Conservation (phyloP, 1,140 invertebrate genomes). For the Varroa destructor region DNA sequence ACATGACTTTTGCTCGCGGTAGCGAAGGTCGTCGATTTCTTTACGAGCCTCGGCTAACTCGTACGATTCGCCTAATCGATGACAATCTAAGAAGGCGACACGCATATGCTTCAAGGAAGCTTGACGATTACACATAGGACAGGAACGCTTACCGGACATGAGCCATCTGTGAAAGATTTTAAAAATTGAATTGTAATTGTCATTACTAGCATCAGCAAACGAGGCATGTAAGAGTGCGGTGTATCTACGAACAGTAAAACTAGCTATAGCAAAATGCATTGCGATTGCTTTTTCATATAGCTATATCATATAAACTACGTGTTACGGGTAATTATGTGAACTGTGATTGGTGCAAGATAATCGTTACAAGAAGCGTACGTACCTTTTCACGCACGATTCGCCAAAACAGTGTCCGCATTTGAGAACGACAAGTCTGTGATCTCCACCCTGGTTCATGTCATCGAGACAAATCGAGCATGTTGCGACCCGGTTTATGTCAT, state of each 20-base stretch:
- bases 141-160: background rate
- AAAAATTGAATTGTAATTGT: background rate
- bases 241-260: no score
- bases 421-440: background rate
- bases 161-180: constrained; percentile 7
- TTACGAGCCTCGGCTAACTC: constrained; percentile 3
- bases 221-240: no score
- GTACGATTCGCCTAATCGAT: background rate
- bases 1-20: no score
- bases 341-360: no score
- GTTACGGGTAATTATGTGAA: no score
- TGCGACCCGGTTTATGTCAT: background rate
- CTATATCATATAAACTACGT: no score
- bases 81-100: constrained; percentile 18
- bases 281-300: no score
- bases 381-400: constrained; percentile 6
- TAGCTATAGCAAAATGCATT: no score
- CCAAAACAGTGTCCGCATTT: constrained; percentile 14
- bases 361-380: no score
- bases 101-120: background rate
- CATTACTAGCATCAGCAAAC: background rate
- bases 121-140: constrained; percentile 1
- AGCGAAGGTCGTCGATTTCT: background rate
- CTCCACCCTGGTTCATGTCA: constrained; percentile 8
- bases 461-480: constrained; percentile 10